Percentiles rank a stretch among this genome's conserved stretches.
These are phyloP conservation scores for Calephelis virginiensis DNA, from an alignment of 1,140 invertebrate genomes.

Conservation along the genomic window DNA sequence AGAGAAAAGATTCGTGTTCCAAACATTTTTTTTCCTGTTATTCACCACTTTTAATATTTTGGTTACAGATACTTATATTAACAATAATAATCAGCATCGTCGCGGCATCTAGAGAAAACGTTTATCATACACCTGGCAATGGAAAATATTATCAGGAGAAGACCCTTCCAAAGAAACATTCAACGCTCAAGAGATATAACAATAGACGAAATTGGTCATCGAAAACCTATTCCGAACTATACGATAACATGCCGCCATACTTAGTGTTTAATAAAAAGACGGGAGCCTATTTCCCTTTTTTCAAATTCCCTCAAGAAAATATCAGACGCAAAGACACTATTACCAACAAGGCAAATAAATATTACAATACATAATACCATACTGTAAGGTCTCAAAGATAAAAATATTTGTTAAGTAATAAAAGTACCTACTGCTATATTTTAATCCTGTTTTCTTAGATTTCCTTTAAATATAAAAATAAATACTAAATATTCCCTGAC, in stretches of 20 bases:
- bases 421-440: too few species aligned
- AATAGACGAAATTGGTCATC: slow-evolving; percentile 46
- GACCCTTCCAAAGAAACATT: slow-evolving; percentile 25
- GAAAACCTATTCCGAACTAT: slow-evolving; percentile 25
- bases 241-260: slow-evolving; percentile 52
- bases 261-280: slow-evolving; percentile 59
- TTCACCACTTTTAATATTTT: not conserved
- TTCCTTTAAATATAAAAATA: too few species aligned
- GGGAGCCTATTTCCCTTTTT: slow-evolving; percentile 63
- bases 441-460: too few species aligned
- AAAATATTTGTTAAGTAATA: too few species aligned
- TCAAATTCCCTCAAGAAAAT: slow-evolving; percentile 49
- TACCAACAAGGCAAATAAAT: not conserved
- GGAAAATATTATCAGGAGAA: slow-evolving; percentile 16
- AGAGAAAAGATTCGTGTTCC: too few species aligned
- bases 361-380: not conserved
- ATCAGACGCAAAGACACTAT: slow-evolving; percentile 37
- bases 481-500: too few species aligned
- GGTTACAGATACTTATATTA: not conserved
- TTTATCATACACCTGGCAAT: not conserved
- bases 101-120: not conserved
- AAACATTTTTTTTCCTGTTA: too few species aligned
- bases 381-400: too few species aligned
- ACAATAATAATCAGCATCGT: slow-evolving; percentile 1
- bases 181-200: slow-evolving; percentile 32